Conservation (phyloP, 2,797 vertebrate genomes). For the Nyctibius grandis region DNA sequence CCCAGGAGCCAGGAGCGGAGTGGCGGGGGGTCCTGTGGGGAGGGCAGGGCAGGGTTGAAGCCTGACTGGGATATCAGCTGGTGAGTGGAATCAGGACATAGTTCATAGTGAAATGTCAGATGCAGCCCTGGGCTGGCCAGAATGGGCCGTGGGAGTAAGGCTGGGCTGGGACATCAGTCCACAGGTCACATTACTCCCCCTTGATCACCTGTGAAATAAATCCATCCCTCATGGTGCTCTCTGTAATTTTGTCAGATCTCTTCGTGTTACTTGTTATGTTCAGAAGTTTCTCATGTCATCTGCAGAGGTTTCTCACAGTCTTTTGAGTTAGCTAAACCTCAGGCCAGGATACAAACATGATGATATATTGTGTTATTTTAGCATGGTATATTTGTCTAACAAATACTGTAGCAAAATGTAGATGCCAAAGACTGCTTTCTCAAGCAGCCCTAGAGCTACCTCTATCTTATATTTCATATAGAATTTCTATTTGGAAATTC, state of each 20-base stretch:
- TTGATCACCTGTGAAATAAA: background rate
- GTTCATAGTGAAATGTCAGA: too few relatives aligned
- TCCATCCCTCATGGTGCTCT: background rate
- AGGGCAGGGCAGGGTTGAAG: background rate
- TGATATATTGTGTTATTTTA: background rate
- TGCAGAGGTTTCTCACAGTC: background rate
- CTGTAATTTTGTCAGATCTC: background rate
- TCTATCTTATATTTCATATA: background rate
- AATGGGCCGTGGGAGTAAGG: background rate
- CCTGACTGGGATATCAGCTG: background rate
- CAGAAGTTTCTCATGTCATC: background rate
- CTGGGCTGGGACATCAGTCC: background rate
- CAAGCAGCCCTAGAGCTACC: background rate
- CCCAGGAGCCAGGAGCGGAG: fast-evolving
- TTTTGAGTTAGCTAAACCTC: background rate
- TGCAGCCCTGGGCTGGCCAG: background rate
- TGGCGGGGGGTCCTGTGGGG: fast-evolving
- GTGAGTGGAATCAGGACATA: too few relatives aligned
- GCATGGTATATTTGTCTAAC: background rate
- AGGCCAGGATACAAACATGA: background rate
- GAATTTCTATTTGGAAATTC: background rate
- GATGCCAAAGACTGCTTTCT: background rate
- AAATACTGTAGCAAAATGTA: background rate
- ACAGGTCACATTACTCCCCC: background rate
- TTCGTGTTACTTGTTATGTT: background rate